Conservation (phyloP, 2,797 vertebrate genomes). For the Gambusia yucatana region DNA sequence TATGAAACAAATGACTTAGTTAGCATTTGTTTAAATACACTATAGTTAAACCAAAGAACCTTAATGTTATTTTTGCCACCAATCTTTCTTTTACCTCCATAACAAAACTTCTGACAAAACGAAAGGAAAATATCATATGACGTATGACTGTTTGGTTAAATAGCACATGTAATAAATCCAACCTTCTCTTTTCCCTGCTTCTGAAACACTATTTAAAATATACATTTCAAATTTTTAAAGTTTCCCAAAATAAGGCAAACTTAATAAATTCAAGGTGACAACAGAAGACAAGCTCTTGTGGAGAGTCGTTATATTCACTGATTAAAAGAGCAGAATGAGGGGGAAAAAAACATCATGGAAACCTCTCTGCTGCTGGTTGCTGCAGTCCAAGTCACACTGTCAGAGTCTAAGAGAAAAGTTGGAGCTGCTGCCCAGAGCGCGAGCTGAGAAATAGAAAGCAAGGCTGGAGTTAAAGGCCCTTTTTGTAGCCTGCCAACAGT, state of each 20-base stretch:
- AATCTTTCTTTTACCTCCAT: neutral
- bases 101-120: neutral
- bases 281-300: slow-evolving; percentile 18
- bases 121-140: neutral
- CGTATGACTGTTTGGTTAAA: neutral
- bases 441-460: slow-evolving; percentile 65
- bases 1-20: neutral
- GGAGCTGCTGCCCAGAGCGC: slow-evolving; percentile 56
- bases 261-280: neutral
- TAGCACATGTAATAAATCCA: neutral
- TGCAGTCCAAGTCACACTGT: slow-evolving; percentile 48
- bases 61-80: no score
- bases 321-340: slow-evolving; percentile 46
- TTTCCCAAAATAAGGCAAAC: neutral
- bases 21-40: no score
- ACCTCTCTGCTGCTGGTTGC: slow-evolving; percentile 50
- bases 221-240: neutral
- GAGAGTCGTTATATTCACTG: slow-evolving; percentile 13
- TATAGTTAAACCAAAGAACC: no score
- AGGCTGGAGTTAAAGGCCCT: slow-evolving; percentile 62
- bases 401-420: slow-evolving; percentile 59
- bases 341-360: slow-evolving; percentile 33
- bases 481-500: slow-evolving; percentile 71
- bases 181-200: neutral
- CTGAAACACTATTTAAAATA: neutral